Evolutionary conservation across 1,140 invertebrate species (phyloP).

Genomic region (Bombus vancouverensis): DNA sequence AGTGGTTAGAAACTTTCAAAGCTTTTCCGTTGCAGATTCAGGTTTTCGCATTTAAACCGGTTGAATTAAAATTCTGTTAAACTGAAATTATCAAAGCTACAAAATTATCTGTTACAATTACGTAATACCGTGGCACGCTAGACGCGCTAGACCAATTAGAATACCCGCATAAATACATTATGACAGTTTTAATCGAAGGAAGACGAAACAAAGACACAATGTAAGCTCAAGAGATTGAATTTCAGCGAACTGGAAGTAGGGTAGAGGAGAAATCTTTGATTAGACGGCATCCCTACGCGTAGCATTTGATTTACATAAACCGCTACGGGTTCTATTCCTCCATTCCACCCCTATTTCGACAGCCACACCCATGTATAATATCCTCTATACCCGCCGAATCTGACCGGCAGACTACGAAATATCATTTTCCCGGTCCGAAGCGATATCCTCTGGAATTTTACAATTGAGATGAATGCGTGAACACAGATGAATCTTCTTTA

Average conservation of each 20-base stretch:
- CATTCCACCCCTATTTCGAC: background rate
- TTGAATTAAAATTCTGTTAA: no score
- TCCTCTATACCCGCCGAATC: background rate
- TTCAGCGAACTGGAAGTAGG: background rate
- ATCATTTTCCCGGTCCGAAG: background rate
- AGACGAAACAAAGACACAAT: background rate
- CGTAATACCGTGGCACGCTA: no score
- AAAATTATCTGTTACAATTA: no score
- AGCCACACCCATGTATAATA: background rate
- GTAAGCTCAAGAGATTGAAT: background rate
- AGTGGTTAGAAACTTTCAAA: no score
- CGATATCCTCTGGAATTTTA: background rate
- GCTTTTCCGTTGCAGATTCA: no score
- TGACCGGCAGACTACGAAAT: background rate
- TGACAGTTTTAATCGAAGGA: background rate
- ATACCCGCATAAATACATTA: background rate
- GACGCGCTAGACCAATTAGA: no score
- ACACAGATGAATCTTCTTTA: background rate
- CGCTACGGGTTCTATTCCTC: background rate
- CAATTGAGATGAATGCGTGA: background rate
- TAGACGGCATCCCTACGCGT: background rate
- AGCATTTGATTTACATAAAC: constrained; percentile 16
- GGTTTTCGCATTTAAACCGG: no score
- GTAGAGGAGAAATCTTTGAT: constrained; percentile 8
- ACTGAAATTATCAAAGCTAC: no score